Evolutionary conservation across 2,797 vertebrate species (phyloP).

Genomic region (Hephaestus fuliginosus): DNA sequence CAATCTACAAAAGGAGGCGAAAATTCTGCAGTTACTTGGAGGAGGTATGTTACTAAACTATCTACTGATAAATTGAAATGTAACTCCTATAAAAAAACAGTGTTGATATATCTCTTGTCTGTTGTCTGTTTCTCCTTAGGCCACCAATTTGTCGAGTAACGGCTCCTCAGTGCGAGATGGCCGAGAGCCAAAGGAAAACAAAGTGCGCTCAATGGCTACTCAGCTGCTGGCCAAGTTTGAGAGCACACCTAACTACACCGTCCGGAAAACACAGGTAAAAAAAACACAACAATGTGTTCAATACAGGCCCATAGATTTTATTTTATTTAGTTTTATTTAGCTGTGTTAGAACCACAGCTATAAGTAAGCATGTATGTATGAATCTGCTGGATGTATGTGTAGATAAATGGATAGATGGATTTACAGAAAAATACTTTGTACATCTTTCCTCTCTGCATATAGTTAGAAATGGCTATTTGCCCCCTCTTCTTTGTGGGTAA

Average conservation of each 20-base stretch:
- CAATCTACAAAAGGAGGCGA: slow-evolving; percentile 91
- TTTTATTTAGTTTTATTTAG: not conserved
- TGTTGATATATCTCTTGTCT: not conserved
- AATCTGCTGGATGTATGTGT: not conserved
- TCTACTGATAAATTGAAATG: not conserved
- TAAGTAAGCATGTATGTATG: not conserved
- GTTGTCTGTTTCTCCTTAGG: slow-evolving; percentile 74
- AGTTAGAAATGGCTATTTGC: slow-evolving; percentile 7
- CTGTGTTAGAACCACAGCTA: not conserved
- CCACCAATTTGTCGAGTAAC: slow-evolving; percentile 82
- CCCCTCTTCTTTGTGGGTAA: slow-evolving; percentile 8
- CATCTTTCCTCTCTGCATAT: not conserved
- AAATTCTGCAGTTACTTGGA: slow-evolving; percentile 88
- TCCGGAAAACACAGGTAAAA: slow-evolving; percentile 89
- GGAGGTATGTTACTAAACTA: slow-evolving; percentile 87
- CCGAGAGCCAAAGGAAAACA: slow-evolving; percentile 89
- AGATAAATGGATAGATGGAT: too few species aligned
- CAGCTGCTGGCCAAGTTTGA: slow-evolving; percentile 96
- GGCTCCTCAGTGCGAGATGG: slow-evolving; percentile 74
- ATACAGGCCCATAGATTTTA: not conserved
- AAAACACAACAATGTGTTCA: not conserved
- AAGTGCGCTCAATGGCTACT: slow-evolving; percentile 95
- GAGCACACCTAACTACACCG: slow-evolving; percentile 80
- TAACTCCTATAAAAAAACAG: not conserved
- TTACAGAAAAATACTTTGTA: not conserved